Evolutionary conservation across 53 echinoderm and acorn worm species (phyloP), one percentile per base, ranked within the genome.

Genomic region (Holothuria leucospilota): DNA sequence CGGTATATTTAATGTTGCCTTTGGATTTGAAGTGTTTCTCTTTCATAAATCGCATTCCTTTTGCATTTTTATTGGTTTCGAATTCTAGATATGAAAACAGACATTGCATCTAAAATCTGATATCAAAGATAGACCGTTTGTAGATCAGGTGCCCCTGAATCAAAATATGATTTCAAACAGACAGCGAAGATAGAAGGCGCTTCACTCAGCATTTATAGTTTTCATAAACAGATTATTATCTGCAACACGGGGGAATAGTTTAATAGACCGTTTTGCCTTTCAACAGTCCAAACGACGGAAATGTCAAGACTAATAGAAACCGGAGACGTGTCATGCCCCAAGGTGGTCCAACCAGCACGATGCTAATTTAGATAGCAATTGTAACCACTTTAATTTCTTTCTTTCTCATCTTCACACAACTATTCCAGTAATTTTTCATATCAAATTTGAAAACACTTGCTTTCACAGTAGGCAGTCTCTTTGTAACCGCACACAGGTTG

Each of bases 391-490:
- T 83, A 56, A 56, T 52, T n/a, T 73, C 74, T 39, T 39, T 66
- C 52, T 39, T 27, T 66, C 65, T 4, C 68, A 83, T 83, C 84
- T 83, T 83, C 84, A 64, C 84, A 64, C 65, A 83, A 83, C 84
- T 83, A 83, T 83, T 83, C 65, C 84, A 83, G 84, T 67, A 83
- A 83, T 83, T 80, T 80, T 83, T 83, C 84, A 83, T 83, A 83
- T 83, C 84, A 83, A 83, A 83, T 83, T 83, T 83, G 84, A 83
- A 83, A 83, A 83, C 84, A 83, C 84, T 83, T 67, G 84, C 68
- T 83, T 66, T 25, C 65, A 2, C 84, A 46, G 84, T 83, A 23
- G 84, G 84, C 24, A 28, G 80, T 59, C 80, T 59, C 56, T 80
- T 80, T 80, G 80, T 80, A 61, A 59, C 80, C 61, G 34, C 80